Percentiles rank a stretch among this genome's conserved stretches.
Evolutionary conservation across 2,888 invertebrate genomes (phyloP).

Genomic region (Lysandra bellargus): DNA sequence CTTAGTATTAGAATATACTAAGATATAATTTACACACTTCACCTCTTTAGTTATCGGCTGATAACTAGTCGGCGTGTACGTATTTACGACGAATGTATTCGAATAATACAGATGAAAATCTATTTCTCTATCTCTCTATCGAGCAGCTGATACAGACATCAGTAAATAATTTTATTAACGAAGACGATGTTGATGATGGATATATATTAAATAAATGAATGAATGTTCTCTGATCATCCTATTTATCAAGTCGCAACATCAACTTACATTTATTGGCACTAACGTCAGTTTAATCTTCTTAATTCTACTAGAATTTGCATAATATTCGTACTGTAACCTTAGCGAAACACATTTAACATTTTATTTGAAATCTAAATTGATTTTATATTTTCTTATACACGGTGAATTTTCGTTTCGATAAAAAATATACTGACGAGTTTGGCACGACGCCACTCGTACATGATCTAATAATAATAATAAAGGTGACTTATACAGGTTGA

Average conservation of each 20-base stretch:
- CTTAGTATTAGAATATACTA: too few relatives aligned
- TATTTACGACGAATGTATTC: too few relatives aligned
- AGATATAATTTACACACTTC: too few relatives aligned
- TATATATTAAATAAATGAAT: not conserved
- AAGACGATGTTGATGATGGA: not conserved
- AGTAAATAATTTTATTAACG: not conserved
- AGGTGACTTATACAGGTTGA: slow-evolving; percentile 41
- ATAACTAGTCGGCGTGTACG: too few relatives aligned
- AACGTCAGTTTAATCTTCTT: not conserved
- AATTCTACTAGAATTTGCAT: not conserved
- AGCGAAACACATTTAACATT: not conserved
- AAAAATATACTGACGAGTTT: slow-evolving; percentile 59
- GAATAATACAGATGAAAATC: too few relatives aligned
- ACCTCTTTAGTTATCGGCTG: too few relatives aligned
- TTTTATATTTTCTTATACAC: slow-evolving; percentile 13
- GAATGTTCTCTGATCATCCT: not conserved
- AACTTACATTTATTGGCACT: slow-evolving; percentile 16
- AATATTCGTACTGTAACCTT: not conserved
- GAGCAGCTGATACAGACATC: not conserved
- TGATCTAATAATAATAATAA: slow-evolving; percentile 60
- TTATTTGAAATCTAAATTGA: not conserved
- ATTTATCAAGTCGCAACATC: not conserved
- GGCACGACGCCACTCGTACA: slow-evolving; percentile 58
- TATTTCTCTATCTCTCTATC: not conserved
- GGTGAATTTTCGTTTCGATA: slow-evolving; percentile 42